Evolutionary conservation across 2,888 invertebrate genomes (phyloP), one percentile per base, ranked within the genome.

Genomic region (Phengaris arion): DNA sequence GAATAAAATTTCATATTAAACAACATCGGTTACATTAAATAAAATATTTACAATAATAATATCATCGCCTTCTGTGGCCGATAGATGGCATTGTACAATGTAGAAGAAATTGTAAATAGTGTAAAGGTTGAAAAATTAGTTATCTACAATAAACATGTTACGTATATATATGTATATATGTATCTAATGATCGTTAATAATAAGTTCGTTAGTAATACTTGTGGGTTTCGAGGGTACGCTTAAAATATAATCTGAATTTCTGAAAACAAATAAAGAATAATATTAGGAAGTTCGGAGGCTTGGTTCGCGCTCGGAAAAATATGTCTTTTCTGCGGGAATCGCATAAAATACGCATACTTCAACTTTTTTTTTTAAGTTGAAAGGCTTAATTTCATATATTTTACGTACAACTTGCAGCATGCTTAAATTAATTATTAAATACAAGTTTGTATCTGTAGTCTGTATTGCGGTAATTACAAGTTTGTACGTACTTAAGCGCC

Each of bases 141-240:
- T 52, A 76, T 52, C 74, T 74, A 74, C 55, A 55, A 74, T 69
- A 74, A 76, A 74, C 68, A 54, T 45, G 22, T 74, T 74, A 74
- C 12, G 46, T 68, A 74, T 0, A n/a, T n/a, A n/a, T n/a, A n/a
- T n/a, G n/a, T n/a, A n/a, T n/a, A n/a, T n/a, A n/a, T n/a, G n/a
- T n/a, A 52, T 55, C 46, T 69, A 69, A 48, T 75, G 69, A 57
- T 15, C n/a, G 22, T 74, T 76, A 55, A 54, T 22, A 55, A 48
- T 68, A 22, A 74, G 46, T 76, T 68, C 55, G 68, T 76, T 74
- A 76, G 68, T 76, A 74, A 74, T 74, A 68, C 74, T 68, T 74
- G 74, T 55, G 74, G 59, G 74, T 74, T 68, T 73, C 54, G 68
- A 74, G 54, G 74, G 68, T 52, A 72, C 15, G 46, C 75, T 75